Evolutionary conservation across 2,113 vertebrate genomes (phyloP), one percentile per base, ranked within the genome.

Genomic region (Rana temporaria): DNA sequence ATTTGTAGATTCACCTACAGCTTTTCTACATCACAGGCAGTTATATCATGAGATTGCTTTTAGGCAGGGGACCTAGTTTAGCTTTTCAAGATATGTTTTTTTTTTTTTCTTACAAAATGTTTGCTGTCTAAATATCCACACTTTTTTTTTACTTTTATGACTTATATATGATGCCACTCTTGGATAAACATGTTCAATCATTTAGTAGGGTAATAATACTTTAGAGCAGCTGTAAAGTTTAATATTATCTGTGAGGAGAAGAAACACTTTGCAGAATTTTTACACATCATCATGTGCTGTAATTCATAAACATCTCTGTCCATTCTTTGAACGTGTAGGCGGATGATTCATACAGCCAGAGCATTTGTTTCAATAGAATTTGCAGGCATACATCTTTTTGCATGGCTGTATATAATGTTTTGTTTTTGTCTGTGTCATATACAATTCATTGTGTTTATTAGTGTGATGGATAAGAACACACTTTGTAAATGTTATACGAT

Each of bases 31-130:
- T 81, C 59, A 38, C 57, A 72, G 79, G 60, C 42, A 34, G 57
- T 48, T 73, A 38, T 81, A 64, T 73, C 67, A 34, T 22, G 19
- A 34, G 67, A 81, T 81, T 73, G 79, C 79, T 81, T 82, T 82
- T 34, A 73, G 79, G 79, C 69, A 82, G 62, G 48, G 60, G 48
- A 60, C 62, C 65, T 32, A 74, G 52, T 73, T 64, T 42, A 72
- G 30, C 60, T 38, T 52, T 22, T 63, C 30, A 82, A 34, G 60
- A 64, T 30, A 64, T 74, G 63, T 82, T 77, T 64, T 30, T 30
- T 64, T 30, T 30, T 30, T 30, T 77, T 24, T 15, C 26, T 26
- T 67, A 20, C 55, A 17, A 66, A 20, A 65, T 67, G 48, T 55
- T 79, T 56, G 26, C 24, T 67, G 19, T 34, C 52, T 68, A 17